Conservation (phyloP, 2,797 vertebrate species). For the Taeniopygia guttata region DNA sequence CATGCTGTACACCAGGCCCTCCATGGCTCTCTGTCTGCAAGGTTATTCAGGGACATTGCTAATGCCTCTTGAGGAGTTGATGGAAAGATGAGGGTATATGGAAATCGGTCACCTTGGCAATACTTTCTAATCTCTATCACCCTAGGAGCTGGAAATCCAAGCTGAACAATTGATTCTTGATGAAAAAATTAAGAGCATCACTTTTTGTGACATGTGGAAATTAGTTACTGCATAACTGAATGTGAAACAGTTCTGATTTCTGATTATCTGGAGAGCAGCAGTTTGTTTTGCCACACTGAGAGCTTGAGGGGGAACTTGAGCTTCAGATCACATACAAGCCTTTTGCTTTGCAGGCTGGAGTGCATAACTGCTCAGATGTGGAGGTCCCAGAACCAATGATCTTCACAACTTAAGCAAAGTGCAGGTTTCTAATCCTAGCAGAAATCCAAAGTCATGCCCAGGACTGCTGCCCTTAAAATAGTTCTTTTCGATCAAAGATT, state of each 20-base stretch:
- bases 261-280: slow-evolving; percentile 6
- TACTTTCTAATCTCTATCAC: slow-evolving; percentile 44
- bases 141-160: slow-evolving; percentile 47
- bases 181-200: slow-evolving; percentile 65
- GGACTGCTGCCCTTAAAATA: neutral
- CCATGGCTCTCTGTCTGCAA: neutral
- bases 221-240: slow-evolving; percentile 61
- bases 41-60: slow-evolving; percentile 41
- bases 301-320: neutral
- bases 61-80: slow-evolving; percentile 24
- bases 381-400: slow-evolving; percentile 15
- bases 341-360: slow-evolving; percentile 16
- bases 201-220: slow-evolving; percentile 58
- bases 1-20: neutral
- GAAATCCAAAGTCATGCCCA: neutral
- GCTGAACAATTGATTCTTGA: slow-evolving; percentile 61
- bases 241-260: slow-evolving; percentile 37
- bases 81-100: slow-evolving; percentile 52
- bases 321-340: slow-evolving; percentile 16
- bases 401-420: slow-evolving; percentile 18
- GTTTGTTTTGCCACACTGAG: slow-evolving; percentile 38
- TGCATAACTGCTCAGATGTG: neutral
- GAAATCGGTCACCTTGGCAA: slow-evolving; percentile 60
- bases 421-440: neutral
- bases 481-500: neutral